These are phyloP conservation scores for Phoebastria nigripes DNA, from an alignment of 2,797 vertebrate species.

Conservation along the genomic window DNA sequence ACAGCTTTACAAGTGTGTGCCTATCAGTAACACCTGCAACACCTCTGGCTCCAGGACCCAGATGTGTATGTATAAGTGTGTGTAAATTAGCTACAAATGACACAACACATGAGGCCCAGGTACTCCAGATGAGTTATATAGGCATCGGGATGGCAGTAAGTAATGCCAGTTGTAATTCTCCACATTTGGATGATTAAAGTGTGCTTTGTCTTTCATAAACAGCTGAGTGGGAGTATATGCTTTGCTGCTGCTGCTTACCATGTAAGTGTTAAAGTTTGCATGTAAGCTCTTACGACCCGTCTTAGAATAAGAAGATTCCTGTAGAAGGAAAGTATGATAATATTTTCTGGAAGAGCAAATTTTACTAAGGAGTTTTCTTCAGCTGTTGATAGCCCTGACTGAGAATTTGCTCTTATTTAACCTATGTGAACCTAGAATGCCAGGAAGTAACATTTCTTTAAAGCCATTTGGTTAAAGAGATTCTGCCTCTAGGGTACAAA, in stretches of 20 bases:
- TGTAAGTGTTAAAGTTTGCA: not conserved
- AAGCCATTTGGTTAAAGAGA: not conserved
- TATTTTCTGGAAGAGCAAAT: not conserved
- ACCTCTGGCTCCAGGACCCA: not conserved
- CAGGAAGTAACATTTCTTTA: not conserved
- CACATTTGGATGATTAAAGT: fast-evolving
- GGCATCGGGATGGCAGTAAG: not conserved
- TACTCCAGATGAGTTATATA: not conserved
- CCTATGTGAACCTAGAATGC: not conserved
- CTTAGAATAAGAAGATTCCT: not conserved
- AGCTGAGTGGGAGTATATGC: not conserved
- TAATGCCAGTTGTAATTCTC: not conserved
- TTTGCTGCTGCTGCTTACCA: not conserved
- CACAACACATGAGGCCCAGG: not conserved
- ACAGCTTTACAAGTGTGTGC: not conserved
- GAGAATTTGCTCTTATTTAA: not conserved
- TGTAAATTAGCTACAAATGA: not conserved
- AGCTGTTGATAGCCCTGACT: not conserved
- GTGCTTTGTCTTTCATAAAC: not conserved
- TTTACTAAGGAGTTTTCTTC: not conserved
- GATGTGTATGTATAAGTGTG: too few relatives aligned
- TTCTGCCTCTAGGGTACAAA: not conserved
- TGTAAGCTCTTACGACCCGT: not conserved
- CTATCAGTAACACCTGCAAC: not conserved
- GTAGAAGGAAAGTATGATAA: not conserved